Percentiles rank a stretch among this genome's conserved stretches.
phyloP scores from a whole-genome alignment of 1,140 invertebrate species.

The Drosophila pandora region DNA sequence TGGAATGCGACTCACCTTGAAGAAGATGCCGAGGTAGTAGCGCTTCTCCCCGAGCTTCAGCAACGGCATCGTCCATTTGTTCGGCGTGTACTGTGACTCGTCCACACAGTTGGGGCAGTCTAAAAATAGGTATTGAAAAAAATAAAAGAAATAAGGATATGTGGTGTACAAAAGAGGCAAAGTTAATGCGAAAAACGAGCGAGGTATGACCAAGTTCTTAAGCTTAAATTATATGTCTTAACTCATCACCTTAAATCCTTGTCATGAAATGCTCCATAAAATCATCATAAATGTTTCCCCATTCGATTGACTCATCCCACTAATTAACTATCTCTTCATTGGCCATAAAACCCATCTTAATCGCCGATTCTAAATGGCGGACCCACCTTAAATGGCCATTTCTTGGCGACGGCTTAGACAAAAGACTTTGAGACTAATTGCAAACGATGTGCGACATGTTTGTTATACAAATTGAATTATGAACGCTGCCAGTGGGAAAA shows the following conservation, averaged over 20 bases:
- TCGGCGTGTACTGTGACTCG: slow-evolving; percentile 87
- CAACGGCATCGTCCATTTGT: slow-evolving; percentile 94
- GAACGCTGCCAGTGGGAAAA: slow-evolving; percentile 19
- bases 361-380: slow-evolving; percentile 27
- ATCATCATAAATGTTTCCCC: neutral
- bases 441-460: slow-evolving; percentile 18
- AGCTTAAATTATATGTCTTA: too few species aligned
- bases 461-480: slow-evolving; percentile 36
- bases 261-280: neutral
- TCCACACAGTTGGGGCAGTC: slow-evolving; percentile 92
- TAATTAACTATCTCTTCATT: slow-evolving; percentile 28
- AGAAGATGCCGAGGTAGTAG: slow-evolving; percentile 95
- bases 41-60: slow-evolving; percentile 93
- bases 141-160: slow-evolving; percentile 12
- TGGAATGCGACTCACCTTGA: slow-evolving; percentile 89
- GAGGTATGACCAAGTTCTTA: neutral
- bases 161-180: neutral
- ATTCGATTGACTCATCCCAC: slow-evolving; percentile 6
- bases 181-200: slow-evolving; percentile 14
- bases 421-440: slow-evolving; percentile 30
- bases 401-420: slow-evolving; percentile 7
- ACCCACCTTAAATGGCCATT: slow-evolving; percentile 34
- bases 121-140: slow-evolving; percentile 75
- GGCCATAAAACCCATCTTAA: slow-evolving; percentile 40
- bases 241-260: neutral